A percentile compares a stretch with the other conserved stretches of the same genome.
These are phyloP conservation scores for Anniella stebbinsi DNA, from an alignment of 2,797 vertebrate genomes.

Conservation along the genomic window DNA sequence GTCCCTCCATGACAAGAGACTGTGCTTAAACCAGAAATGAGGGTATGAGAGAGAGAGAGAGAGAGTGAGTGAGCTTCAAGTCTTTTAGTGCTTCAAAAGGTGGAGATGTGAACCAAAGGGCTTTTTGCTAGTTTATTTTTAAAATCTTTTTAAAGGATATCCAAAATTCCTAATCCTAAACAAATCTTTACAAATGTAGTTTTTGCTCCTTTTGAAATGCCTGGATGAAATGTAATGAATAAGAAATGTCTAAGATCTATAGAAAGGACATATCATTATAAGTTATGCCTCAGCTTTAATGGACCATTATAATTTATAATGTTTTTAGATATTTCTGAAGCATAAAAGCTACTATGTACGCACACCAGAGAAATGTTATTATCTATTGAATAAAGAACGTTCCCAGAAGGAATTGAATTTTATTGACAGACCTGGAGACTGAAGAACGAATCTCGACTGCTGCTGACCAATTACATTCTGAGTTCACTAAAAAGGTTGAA, in stretches of 20 bases:
- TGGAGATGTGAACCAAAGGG: not conserved
- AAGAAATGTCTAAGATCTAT: not conserved
- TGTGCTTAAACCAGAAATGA: not conserved
- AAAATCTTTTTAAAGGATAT: not conserved
- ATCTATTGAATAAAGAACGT: constrained; percentile 14
- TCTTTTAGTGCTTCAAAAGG: not conserved
- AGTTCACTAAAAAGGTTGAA: constrained; percentile 59
- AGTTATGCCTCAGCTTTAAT: not conserved
- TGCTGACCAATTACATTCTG: constrained; percentile 51
- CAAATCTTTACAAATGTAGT: not conserved
- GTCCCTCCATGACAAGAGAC: not conserved
- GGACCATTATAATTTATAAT: not conserved
- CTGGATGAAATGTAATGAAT: not conserved
- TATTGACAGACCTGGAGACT: constrained; percentile 45
- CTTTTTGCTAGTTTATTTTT: not conserved
- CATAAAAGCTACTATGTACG: not conserved
- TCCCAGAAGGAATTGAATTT: constrained; percentile 50
- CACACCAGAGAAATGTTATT: not conserved
- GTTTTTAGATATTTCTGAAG: not conserved
- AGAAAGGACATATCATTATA: not conserved
- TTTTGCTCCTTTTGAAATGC: not conserved
- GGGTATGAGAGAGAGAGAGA: not conserved
- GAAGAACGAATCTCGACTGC: constrained; percentile 14
- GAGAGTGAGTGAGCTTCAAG: not conserved
- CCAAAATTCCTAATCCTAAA: not conserved